Evolutionary conservation across 2,113 vertebrate species (phyloP).

Genomic region (Conger conger): DNA sequence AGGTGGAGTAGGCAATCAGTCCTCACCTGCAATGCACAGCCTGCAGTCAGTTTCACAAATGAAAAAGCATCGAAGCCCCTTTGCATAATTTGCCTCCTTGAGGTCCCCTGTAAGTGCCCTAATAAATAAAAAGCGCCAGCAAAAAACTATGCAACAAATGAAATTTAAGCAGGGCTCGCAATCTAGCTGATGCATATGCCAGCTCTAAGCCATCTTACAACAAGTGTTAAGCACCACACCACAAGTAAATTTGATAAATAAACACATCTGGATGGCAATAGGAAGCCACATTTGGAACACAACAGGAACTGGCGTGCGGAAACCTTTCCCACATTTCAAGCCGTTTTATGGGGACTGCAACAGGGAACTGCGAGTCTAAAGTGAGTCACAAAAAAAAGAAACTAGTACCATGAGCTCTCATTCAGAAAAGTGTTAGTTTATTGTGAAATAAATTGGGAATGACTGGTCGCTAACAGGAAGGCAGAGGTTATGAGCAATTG

Average conservation of each 20-base stretch:
- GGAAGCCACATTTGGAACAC: neutral
- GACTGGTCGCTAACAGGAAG: neutral
- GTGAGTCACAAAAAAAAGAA: neutral
- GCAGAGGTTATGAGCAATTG: neutral
- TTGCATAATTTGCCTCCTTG: neutral
- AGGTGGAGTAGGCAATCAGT: neutral
- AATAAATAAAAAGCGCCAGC: neutral
- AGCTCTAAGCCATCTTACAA: neutral
- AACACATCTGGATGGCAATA: neutral
- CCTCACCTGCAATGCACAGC: neutral
- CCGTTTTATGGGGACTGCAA: neutral
- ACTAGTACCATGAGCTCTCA: neutral
- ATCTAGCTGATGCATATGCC: neutral
- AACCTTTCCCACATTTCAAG: neutral
- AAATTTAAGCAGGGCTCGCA: neutral
- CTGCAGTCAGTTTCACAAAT: conserved; percentile 4
- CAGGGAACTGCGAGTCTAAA: neutral
- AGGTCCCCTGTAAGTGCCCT: neutral
- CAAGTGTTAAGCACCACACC: neutral
- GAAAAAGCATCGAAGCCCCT: neutral
- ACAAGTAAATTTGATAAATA: neutral
- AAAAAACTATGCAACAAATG: neutral
- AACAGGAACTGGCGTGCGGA: neutral
- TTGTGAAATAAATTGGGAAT: neutral
- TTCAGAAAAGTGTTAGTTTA: neutral